Base-by-base conservation (phyloP, 2,113 vertebrate genomes). In the Eretmochelys imbricata region DNA sequence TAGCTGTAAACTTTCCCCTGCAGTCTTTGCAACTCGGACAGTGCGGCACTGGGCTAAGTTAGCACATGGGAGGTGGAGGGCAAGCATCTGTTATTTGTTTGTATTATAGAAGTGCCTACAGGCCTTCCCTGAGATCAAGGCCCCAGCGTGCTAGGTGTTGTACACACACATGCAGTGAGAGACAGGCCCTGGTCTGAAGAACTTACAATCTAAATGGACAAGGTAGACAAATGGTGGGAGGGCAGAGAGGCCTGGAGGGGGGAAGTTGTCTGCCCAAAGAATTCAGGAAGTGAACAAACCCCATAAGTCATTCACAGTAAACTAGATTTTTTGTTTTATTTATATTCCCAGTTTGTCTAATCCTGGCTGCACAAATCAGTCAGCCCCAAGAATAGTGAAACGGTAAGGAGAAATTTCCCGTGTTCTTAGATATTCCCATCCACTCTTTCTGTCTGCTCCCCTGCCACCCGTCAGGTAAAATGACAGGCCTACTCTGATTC, bases 181-280 rank as follows among this genome's bases (percentile, higher is more conserved):
- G 29, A 31, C 29, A 31, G 59, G 11, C 27, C 27, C 27, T 59
- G 12, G 31, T 65, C 16, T 69, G 62, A 69, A 19, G 35, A n/a
- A 4, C 16, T 69, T 35, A n/a, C 62, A n/a, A 6, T 19, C 31
- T 19, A n/a, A 69, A 69, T 17, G 16, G 62, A 69, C 62, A 69
- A 19, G 31, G 9, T 9, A n/a, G 35, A 69, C 62, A 69, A n/a
- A 69, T 8, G 35, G 35, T n/a, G 35, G 31, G 62, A 0, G 0
- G 6, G 50, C 50, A 81, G 50, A n/a, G 50, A 81, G 80, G 50
- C 19, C 24, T 31, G 51, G 87, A 46, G 69, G 5, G 5, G 38
- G 51, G 49, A 69, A 19, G 62, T 80, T n/a, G 76, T 84, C 87
- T 89, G 82, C 4, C 8, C 80, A 94, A 94, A 81, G 84, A 38